Percentiles rank a stretch among this genome's conserved stretches.
These are phyloP conservation scores for Nasonia oneida DNA, from an alignment of 2,888 invertebrate species.

Conservation along the genomic window DNA sequence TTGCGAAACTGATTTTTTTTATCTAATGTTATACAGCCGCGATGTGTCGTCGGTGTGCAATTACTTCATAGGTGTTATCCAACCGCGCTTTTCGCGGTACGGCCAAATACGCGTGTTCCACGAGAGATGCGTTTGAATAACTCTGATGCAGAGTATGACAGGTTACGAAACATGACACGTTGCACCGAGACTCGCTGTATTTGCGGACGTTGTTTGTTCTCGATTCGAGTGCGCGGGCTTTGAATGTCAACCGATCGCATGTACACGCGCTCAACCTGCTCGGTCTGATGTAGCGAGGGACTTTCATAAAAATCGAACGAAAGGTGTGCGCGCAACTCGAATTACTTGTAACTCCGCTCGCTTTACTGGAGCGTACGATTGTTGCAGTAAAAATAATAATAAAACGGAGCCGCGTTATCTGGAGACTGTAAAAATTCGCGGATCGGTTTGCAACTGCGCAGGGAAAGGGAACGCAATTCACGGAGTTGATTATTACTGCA, in stretches of 20 bases:
- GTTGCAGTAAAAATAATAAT: neutral
- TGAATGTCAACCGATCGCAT: too few species aligned
- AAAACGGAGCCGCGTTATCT: neutral
- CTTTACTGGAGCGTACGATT: neutral
- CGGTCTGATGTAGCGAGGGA: neutral
- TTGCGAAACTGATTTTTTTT: conserved; percentile 21
- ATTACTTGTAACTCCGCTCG: neutral
- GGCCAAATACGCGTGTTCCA: neutral
- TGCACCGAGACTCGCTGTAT: neutral
- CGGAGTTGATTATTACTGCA: too few species aligned
- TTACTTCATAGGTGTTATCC: neutral
- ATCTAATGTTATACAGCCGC: neutral
- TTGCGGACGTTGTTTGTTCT: neutral
- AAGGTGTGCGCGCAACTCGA: neutral
- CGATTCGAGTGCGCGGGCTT: neutral
- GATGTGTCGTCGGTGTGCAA: neutral
- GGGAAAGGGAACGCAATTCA: too few species aligned
- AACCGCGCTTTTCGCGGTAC: conserved; percentile 1
- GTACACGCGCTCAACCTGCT: too few species aligned
- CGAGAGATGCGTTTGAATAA: neutral
- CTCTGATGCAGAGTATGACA: neutral
- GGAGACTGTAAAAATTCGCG: too few species aligned
- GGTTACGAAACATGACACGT: neutral
- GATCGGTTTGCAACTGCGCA: too few species aligned
- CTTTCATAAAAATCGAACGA: neutral